Base-by-base conservation (phyloP, 2,113 vertebrate species). In the Muscicapa adusta region DNA sequence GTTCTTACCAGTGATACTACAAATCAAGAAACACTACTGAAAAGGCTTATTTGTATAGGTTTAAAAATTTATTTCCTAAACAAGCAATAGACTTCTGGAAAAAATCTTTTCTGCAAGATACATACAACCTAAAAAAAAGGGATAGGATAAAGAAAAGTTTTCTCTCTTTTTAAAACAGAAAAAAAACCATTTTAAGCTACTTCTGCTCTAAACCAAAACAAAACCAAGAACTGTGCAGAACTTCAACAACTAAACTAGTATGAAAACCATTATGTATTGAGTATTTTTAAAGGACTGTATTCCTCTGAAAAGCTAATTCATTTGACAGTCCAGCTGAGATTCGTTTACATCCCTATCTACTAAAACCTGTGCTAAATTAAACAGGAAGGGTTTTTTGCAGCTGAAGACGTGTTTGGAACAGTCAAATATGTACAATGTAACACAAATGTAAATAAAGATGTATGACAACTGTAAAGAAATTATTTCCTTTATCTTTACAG, bases 251-350 rank as follows among this genome's bases (percentile, higher is more conserved):
- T 70, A 66, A 54, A 19, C 28, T 3, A 66, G 38, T 62, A 83
- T 47, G 34, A 76, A 87, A 85, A 77, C 33, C 26, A 82, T 54
- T 9, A 66, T 14, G 31, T 62, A 73, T 3, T 54, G 28, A 93
- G 10, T 76, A 54, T 51, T 91, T 91, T 57, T 84, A 19, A 92
- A 87, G 57, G 61, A 72, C 20, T 26, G 25, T 31, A 65, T 42
- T 94, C 70, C 42, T 95, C n/a, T 79, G 71, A 95, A 94, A 89
- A 93, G 63, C 73, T 91, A 85, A 89, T 89, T 89, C 8, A 66
- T 38, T 61, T 87, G 74, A 95, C 85, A 91, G 50, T 54, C 34
- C 71, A 85, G 33, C 17, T 91, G 78, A 89, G 58, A 76, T 28
- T 73, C 1, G 2, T 83, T 88, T 83, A 80, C 23, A 34, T 45